Evolutionary conservation across 2,888 invertebrate species (phyloP).

Genomic region (Octodonta nipae): DNA sequence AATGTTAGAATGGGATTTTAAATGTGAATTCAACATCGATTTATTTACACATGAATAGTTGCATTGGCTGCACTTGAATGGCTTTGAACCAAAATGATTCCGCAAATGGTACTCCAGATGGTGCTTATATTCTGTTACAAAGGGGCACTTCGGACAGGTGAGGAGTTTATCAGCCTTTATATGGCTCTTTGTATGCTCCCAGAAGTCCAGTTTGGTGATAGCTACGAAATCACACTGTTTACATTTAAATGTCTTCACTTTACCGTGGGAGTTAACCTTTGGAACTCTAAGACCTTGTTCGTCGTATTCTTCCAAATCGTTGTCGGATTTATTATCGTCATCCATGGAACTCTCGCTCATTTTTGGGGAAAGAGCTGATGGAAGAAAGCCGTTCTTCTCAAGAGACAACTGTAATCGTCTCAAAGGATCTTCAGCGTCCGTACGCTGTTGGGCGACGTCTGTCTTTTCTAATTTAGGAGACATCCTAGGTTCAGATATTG

Average conservation of each 20-base stretch:
- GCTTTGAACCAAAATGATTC: conserved; percentile 90
- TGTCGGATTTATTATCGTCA: conserved; percentile 38
- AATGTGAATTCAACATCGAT: conserved; percentile 96
- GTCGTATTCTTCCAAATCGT: conserved; percentile 40
- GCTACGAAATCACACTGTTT: conserved; percentile 81
- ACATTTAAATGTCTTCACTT: conserved; percentile 80
- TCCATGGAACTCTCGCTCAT: conserved; percentile 30
- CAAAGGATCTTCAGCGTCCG: conserved; percentile 30
- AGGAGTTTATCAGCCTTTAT: conserved; percentile 87
- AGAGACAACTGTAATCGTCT: conserved; percentile 30
- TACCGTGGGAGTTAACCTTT: conserved; percentile 58
- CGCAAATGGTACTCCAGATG: conserved; percentile 93
- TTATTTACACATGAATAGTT: conserved; percentile 89
- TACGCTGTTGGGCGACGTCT: neutral
- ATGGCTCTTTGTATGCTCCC: conserved; percentile 83
- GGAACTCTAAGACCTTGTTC: conserved; percentile 44
- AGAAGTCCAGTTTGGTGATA: conserved; percentile 79
- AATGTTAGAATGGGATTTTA: conserved; percentile 86
- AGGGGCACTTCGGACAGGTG: conserved; percentile 83
- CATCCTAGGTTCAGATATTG: conserved; percentile 40
- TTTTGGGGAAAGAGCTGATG: conserved; percentile 20
- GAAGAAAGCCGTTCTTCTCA: conserved; percentile 23
- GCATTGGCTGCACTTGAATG: conserved; percentile 85
- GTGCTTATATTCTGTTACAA: conserved; percentile 97
- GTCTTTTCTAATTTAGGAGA: conserved; percentile 25